Conservation (phyloP, 2,888 invertebrate genomes). For the Drosophila prolongata region DNA sequence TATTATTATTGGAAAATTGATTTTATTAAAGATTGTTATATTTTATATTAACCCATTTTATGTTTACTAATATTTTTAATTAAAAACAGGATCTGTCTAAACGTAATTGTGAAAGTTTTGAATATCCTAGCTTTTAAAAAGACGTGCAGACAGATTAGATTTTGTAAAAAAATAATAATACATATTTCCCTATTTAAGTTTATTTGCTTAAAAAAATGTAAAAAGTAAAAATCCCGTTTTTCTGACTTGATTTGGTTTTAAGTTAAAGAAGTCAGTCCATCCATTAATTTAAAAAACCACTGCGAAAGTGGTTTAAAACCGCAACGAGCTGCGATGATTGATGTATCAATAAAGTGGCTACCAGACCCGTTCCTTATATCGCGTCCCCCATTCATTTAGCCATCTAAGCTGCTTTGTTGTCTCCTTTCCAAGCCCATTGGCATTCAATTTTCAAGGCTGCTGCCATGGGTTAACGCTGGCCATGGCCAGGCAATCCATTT, state of each 20-base stretch:
- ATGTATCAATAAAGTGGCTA: constrained; percentile 24
- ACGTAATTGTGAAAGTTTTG: no score
- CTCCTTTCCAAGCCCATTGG: constrained; percentile 8
- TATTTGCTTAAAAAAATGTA: no score
- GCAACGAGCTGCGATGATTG: constrained; percentile 28
- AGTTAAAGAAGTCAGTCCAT: background rate
- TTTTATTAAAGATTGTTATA: no score
- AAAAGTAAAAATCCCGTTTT: no score
- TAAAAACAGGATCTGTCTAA: no score
- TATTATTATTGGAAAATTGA: no score
- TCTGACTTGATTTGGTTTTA: background rate
- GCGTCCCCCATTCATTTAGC: constrained; percentile 15
- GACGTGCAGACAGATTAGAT: no score
- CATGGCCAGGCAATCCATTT: constrained; percentile 48
- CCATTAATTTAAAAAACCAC: constrained; percentile 21
- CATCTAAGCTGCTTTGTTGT: constrained; percentile 26
- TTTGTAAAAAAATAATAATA: no score
- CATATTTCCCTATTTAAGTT: no score
- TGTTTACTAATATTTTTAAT: no score
- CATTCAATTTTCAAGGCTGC: constrained; percentile 42
- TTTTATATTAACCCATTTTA: no score
- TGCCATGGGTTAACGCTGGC: constrained; percentile 46
- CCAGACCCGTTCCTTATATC: constrained; percentile 5
- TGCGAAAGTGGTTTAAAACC: constrained; percentile 12
- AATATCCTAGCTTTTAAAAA: no score